Conservation (phyloP, 2,888 invertebrate genomes). For the Acronicta alni region DNA sequence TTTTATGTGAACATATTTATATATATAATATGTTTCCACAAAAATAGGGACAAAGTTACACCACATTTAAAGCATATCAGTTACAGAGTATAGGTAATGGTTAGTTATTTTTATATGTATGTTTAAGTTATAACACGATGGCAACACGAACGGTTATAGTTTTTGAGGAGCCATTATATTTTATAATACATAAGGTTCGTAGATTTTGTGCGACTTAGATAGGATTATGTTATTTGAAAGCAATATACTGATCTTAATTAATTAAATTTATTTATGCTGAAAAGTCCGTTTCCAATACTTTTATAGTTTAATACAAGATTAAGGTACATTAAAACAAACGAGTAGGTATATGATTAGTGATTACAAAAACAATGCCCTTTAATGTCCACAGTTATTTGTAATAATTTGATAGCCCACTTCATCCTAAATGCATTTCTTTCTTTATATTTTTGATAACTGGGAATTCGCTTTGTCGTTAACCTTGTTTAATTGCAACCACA, state of each 20-base stretch:
- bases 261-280: too few species aligned
- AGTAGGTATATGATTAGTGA: background rate
- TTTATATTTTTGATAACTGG: background rate
- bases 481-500: background rate
- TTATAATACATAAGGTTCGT: background rate
- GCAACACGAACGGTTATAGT: conserved; percentile 34
- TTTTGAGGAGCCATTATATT: background rate
- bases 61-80: conserved; percentile 80
- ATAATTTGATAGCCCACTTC: conserved; percentile 21
- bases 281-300: too few species aligned
- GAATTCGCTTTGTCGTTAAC: conserved; percentile 4
- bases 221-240: background rate
- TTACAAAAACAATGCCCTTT: conserved; percentile 4
- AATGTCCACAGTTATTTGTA: background rate
- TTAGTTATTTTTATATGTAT: conserved; percentile 70
- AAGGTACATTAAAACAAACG: background rate
- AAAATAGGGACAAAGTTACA: conserved; percentile 62
- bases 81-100: conserved; percentile 71
- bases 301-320: too few species aligned
- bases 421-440: background rate
- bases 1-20: background rate
- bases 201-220: background rate
- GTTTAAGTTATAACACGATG: conserved; percentile 45
- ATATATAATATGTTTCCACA: conserved; percentile 1
- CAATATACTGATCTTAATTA: background rate